Evolutionary conservation across 2,888 invertebrate genomes (phyloP), one percentile per base, ranked within the genome.

Genomic region (Zygothrica quintamaculata): DNA sequence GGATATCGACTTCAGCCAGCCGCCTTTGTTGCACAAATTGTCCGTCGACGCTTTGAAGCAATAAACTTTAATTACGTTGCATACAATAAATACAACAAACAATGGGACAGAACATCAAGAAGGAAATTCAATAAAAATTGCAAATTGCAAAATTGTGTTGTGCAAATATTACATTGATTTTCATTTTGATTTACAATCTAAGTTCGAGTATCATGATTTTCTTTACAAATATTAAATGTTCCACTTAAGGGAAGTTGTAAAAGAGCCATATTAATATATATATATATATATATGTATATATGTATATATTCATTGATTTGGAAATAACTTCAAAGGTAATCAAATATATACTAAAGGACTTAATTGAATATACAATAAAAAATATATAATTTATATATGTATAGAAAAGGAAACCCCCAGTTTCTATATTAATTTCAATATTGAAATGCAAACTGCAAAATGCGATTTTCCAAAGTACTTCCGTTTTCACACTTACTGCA

Each of bases 11-110:
- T 72, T 72, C 62, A 18, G 18, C 46, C 65, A 43, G 48, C 22
- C 55, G 76, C 80, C 68, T 79, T 79, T 80, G 84, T 79, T 84
- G 84, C 80, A 77, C 84, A 80, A 80, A 80, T 80, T 80, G 79
- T 84, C 81, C 73, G 80, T 61, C 77, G 80, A 69, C 59, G 81
- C 81, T 84, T 84, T 80, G 80, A 77, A 77, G 80, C 80, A 84
- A 77, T 77, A 80, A 84, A 84, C 77, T 84, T 79, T 79, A 84
- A 79, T 79, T 79, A 79, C 79, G 79, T 65, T 66, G 59, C 71
- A 69, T 59, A 69, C 69, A 76, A 65, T 73, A 65, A 62, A 56
- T 61, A 56, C 58, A 55, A 33, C 56, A 43, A 22, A 42, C 22
- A 43, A 29, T 15, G n/a, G 16, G 15, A n/a, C 16, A 12, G 12